A percentile compares a stretch with the other conserved stretches of the same genome.
Conservation (phyloP, 2,888 invertebrate species). For the Phlogophora meticulosa region DNA sequence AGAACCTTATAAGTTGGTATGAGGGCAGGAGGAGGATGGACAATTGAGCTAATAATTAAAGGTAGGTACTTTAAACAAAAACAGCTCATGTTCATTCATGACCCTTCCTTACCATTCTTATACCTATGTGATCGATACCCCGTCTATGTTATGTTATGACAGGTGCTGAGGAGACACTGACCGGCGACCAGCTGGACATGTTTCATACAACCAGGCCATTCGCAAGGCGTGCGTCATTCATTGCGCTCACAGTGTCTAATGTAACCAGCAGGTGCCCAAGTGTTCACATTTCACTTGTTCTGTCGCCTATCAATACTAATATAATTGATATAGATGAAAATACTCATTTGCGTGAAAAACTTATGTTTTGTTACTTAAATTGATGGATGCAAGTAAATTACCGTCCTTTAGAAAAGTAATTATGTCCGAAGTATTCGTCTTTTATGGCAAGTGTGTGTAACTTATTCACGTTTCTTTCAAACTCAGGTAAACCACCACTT, state of each 20-base stretch:
- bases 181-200: not conserved
- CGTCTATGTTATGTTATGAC: not conserved
- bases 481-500: not conserved
- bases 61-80: too few species aligned
- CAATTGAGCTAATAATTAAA: too few species aligned
- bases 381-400: conserved; percentile 3
- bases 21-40: too few species aligned
- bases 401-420: conserved; percentile 13
- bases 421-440: not conserved
- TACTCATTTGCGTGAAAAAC: not conserved
- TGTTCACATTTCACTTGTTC: conserved; percentile 7
- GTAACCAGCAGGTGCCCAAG: not conserved
- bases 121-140: not conserved
- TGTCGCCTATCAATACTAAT: not conserved
- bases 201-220: conserved; percentile 2
- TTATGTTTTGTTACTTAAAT: conserved; percentile 1
- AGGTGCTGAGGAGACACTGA: conserved; percentile 10
- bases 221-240: conserved; percentile 23
- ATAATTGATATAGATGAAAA: conserved; percentile 11
- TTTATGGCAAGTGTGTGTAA: conserved; percentile 6
- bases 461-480: conserved; percentile 16
- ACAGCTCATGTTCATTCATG: too few species aligned
- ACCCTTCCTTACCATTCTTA: too few species aligned
- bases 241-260: conserved; percentile 4
- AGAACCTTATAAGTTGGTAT: too few species aligned